Evolutionary conservation across 2,888 invertebrate genomes (phyloP).

Genomic region (Acrocera orbiculus): DNA sequence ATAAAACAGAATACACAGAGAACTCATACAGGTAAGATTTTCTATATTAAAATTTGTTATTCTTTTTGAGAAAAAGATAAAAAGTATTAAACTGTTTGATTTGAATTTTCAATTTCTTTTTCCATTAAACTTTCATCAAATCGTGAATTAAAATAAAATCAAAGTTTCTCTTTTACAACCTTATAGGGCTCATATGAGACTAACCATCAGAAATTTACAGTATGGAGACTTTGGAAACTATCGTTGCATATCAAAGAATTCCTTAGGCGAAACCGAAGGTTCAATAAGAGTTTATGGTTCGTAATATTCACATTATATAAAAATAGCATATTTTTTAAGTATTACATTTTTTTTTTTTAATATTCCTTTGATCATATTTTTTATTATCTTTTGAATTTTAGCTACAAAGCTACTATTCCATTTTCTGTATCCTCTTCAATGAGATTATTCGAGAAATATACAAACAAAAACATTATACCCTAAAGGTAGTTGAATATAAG

Average conservation of each 20-base stretch:
- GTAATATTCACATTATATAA: too few relatives aligned
- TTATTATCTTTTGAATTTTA: too few relatives aligned
- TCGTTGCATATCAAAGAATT: conserved; percentile 84
- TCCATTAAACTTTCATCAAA: not conserved
- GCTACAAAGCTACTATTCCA: too few relatives aligned
- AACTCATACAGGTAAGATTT: conserved; percentile 54
- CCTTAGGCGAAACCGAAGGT: conserved; percentile 82
- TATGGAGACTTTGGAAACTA: conserved; percentile 78
- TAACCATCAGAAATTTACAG: conserved; percentile 70
- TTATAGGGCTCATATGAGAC: conserved; percentile 64
- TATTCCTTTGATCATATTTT: too few relatives aligned
- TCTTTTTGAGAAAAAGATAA: not conserved
- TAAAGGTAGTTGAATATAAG: too few relatives aligned
- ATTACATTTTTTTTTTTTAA: too few relatives aligned
- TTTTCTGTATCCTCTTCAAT: too few relatives aligned
- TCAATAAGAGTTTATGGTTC: conserved; percentile 81
- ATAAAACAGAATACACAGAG: conserved; percentile 64
- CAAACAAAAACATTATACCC: too few relatives aligned
- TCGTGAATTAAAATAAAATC: not conserved
- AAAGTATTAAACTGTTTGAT: not conserved
- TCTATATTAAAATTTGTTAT: not conserved
- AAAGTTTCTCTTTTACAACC: conserved; percentile 11
- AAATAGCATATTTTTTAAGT: too few relatives aligned
- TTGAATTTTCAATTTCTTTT: not conserved
- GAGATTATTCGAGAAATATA: too few relatives aligned